phyloP scores from a whole-genome alignment of 2,797 vertebrate species.

The Capromys pilorides region DNA sequence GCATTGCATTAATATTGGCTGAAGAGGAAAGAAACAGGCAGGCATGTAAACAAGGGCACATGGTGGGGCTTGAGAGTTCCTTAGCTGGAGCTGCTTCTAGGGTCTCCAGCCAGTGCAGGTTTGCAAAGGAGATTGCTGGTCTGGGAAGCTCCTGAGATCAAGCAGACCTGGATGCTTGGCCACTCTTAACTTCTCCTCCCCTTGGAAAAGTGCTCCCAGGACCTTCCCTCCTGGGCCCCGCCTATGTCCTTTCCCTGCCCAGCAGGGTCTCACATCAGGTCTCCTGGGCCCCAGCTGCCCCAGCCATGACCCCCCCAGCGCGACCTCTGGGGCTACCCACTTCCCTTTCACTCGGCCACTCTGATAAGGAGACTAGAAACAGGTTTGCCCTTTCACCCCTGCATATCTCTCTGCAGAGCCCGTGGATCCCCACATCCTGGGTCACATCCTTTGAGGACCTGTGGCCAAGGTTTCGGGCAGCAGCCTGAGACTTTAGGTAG shows the following conservation, averaged over 20 bases:
- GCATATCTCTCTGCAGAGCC: constrained; percentile 76
- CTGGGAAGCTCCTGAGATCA: neutral
- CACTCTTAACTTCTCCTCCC: neutral
- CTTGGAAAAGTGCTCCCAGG: neutral
- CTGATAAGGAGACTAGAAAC: constrained; percentile 86
- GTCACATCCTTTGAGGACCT: constrained; percentile 70
- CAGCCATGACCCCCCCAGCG: constrained; percentile 71
- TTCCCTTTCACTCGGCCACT: constrained; percentile 79
- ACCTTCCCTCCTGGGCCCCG: constrained; percentile 32
- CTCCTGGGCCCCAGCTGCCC: constrained; percentile 70
- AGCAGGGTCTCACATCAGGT: constrained; percentile 43
- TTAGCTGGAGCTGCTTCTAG: neutral
- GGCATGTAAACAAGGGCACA: neutral
- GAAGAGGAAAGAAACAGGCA: neutral
- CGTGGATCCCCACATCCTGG: constrained; percentile 75
- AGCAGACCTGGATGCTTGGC: neutral
- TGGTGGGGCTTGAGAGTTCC: neutral
- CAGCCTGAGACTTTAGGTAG: neutral
- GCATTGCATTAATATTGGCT: neutral
- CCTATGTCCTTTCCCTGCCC: constrained; percentile 44
- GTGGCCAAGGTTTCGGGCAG: neutral
- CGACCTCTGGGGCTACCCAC: constrained; percentile 70
- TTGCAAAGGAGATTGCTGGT: neutral
- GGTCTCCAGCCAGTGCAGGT: neutral
- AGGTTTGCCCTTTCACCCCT: constrained; percentile 87